Conservation (phyloP, 2,797 vertebrate genomes). For the Aselliscus stoliczkanus region DNA sequence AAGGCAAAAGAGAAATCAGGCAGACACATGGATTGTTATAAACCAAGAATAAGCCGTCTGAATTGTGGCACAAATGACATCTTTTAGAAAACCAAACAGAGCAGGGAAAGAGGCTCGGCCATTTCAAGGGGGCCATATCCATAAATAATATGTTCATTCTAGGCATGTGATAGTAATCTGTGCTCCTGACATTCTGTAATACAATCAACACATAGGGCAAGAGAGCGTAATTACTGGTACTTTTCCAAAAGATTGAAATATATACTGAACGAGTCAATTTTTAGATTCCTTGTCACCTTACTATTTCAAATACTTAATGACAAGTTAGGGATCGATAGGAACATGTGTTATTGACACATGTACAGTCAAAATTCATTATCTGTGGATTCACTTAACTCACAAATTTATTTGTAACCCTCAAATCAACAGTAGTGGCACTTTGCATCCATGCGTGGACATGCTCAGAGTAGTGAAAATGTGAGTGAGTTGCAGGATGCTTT, state of each 20-base stretch:
- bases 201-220: background rate
- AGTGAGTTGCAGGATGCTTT: background rate
- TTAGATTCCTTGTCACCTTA: background rate
- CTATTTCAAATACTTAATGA: background rate
- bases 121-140: background rate
- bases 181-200: background rate
- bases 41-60: background rate
- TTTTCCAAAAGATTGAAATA: background rate
- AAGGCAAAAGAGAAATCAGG: background rate
- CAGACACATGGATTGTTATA: background rate
- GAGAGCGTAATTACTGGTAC: background rate
- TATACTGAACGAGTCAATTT: background rate
- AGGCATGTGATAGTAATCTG: background rate
- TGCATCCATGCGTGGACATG: fast-evolving
- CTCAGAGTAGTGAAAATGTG: background rate
- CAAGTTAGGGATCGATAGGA: background rate
- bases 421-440: background rate
- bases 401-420: background rate
- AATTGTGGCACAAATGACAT: background rate
- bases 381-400: background rate
- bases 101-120: background rate
- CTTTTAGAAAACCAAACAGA: background rate
- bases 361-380: background rate
- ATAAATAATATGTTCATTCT: background rate
- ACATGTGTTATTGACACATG: background rate